A percentile compares a stretch with the other conserved stretches of the same genome.
Conservation (phyloP, 2,888 invertebrate species). For the Prosopocoilus inquinatus region DNA sequence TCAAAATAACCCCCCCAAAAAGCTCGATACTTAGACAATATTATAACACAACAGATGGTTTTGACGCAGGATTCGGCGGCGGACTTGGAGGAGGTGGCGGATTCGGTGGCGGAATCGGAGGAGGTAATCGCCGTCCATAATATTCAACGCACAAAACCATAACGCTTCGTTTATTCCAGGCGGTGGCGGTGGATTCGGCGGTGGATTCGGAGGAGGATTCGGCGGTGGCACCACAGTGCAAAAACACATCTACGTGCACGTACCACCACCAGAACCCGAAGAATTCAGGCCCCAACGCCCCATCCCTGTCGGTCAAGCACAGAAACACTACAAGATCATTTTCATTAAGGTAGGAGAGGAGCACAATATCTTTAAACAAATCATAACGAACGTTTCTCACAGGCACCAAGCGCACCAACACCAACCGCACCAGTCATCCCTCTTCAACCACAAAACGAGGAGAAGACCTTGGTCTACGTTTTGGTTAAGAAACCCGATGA, state of each 20-base stretch:
- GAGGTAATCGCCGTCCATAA: slow-evolving; percentile 36
- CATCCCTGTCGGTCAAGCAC: slow-evolving; percentile 69
- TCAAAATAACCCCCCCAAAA: neutral
- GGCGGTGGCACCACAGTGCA: slow-evolving; percentile 67
- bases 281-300: slow-evolving; percentile 66
- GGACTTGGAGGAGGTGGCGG: slow-evolving; percentile 33
- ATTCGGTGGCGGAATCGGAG: slow-evolving; percentile 45
- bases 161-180: slow-evolving; percentile 13
- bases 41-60: slow-evolving; percentile 5
- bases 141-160: neutral
- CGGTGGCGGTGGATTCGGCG: slow-evolving; percentile 45
- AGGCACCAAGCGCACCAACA: slow-evolving; percentile 75
- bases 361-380: neutral
- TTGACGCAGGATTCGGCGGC: slow-evolving; percentile 26
- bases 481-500: slow-evolving; percentile 89
- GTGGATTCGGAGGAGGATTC: slow-evolving; percentile 53
- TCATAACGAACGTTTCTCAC: neutral
- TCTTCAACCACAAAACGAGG: slow-evolving; percentile 79
- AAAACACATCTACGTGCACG: slow-evolving; percentile 84
- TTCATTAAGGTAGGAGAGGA: slow-evolving; percentile 69
- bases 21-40: neutral
- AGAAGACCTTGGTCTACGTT: slow-evolving; percentile 87
- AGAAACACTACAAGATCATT: slow-evolving; percentile 90
- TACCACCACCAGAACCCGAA: slow-evolving; percentile 84
- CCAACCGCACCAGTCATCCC: slow-evolving; percentile 80